Percentiles rank a stretch among this genome's conserved stretches.
Evolutionary conservation across 2,888 invertebrate species (phyloP).

Genomic region (Ptychoptera albimana): DNA sequence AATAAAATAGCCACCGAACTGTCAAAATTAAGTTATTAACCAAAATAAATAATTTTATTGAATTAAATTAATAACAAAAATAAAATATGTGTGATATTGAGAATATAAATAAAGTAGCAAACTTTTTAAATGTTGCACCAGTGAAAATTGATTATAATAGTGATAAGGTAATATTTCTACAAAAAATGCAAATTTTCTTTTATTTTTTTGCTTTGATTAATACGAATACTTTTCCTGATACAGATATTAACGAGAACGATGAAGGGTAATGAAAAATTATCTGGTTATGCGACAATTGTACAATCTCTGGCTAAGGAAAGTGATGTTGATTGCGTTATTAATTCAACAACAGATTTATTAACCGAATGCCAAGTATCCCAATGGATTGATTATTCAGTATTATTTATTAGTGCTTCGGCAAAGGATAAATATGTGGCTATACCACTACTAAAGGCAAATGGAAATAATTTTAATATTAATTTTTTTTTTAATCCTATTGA

Average conservation of each 20-base stretch:
- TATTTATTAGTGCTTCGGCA: conserved; percentile 24
- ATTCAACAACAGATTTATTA: conserved; percentile 17
- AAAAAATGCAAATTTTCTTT: neutral
- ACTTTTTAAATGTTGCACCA: neutral
- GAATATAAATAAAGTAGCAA: neutral
- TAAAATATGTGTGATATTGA: neutral
- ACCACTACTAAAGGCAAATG: conserved; percentile 16
- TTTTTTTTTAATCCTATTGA: no score
- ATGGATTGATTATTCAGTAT: conserved; percentile 48
- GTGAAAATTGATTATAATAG: neutral
- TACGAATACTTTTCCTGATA: no score
- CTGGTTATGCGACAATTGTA: conserved; percentile 35
- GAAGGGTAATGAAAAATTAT: neutral
- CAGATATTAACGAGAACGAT: neutral
- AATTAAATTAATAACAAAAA: neutral
- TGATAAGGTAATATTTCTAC: neutral
- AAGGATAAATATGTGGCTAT: conserved; percentile 22
- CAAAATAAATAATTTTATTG: no score
- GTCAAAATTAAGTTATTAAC: no score
- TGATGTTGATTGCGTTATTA: conserved; percentile 20
- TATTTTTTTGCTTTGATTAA: neutral
- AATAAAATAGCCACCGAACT: no score
- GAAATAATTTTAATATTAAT: neutral
- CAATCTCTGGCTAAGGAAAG: conserved; percentile 32
- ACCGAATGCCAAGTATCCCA: conserved; percentile 35